Base-by-base conservation (phyloP, 2,888 invertebrate species). In the Morpho helenor region DNA sequence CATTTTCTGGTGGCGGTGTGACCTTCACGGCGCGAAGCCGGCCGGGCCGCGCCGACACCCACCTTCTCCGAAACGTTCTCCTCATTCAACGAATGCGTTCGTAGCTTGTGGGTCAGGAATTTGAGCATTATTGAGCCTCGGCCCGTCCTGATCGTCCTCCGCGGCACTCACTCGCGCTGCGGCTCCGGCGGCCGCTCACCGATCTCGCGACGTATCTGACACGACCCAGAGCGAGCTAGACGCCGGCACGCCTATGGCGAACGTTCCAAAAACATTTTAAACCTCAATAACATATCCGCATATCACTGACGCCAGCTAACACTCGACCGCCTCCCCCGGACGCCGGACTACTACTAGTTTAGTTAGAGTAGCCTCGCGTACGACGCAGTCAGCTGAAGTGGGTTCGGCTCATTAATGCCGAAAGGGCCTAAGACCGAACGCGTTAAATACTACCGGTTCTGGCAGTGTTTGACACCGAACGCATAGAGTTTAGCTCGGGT, bases 11-110 rank as follows among this genome's bases (percentile, higher is more conserved):
- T 72, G 71, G 78, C 71, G 65, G 69, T 66, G 66, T 67, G 68
- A 66, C 70, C 69, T 67, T 70, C 69, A 62, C 69, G 69, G 66
- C 66, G 66, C 66, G 65, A 59, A 68, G 72, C 70, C 69, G 71
- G 68, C 68, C 66, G 66, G 64, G 61, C 66, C 61, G 69, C 71
- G 75, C 71, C 75, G 72, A 80, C 88, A 92, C 93, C 90, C 92
- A 95, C 95, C 94, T 95, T 94, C 89, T 93, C 93, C 79, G 92
- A 92, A 84, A 93, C 93, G 91, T 92, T 93, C 87, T 95, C 94
- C 92, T 96, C 96, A 92, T 95, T 95, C 91, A 96, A 93, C 84
- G 95, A 95, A 91, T 96, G 96, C 84, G 95, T 95, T 91, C 94
- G 94, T 87, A 96, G 92, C 92, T 96, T 96, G 91, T 95, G 94